Conservation (phyloP, 2,113 vertebrate species). For the Vicugna pacos region DNA sequence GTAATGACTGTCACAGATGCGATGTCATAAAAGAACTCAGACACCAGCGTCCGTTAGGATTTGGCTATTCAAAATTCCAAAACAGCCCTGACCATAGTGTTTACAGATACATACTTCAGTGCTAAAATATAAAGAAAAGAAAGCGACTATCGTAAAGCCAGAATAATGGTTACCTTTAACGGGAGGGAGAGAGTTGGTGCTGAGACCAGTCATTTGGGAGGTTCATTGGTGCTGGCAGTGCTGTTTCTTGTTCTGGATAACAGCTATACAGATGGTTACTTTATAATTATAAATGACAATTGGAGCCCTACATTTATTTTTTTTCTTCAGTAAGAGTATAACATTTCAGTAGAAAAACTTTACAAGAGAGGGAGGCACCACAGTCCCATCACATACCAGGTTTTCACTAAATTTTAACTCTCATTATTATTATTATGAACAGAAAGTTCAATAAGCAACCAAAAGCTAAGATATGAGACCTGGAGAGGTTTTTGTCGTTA, state of each 20-base stretch:
- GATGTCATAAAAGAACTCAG: neutral
- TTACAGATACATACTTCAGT: neutral
- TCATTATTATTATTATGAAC: neutral
- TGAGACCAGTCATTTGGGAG: neutral
- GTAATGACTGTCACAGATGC: neutral
- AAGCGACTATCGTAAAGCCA: neutral
- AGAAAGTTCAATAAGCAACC: neutral
- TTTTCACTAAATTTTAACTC: neutral
- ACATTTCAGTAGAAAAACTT: conserved; percentile 7
- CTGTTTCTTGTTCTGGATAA: neutral
- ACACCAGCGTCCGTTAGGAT: neutral
- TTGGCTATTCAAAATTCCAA: neutral
- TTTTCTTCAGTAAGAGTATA: neutral
- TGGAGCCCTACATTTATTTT: neutral
- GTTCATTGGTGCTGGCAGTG: neutral
- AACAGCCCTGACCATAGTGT: neutral
- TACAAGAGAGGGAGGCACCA: neutral
- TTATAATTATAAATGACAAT: neutral
- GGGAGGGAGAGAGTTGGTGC: neutral
- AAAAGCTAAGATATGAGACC: neutral
- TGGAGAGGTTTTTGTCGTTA: neutral
- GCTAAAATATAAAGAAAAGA: neutral
- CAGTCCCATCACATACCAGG: neutral
- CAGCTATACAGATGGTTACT: neutral
- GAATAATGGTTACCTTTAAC: neutral